phyloP scores from a whole-genome alignment of 2,888 invertebrate species.

The Notodonta ziczac region DNA sequence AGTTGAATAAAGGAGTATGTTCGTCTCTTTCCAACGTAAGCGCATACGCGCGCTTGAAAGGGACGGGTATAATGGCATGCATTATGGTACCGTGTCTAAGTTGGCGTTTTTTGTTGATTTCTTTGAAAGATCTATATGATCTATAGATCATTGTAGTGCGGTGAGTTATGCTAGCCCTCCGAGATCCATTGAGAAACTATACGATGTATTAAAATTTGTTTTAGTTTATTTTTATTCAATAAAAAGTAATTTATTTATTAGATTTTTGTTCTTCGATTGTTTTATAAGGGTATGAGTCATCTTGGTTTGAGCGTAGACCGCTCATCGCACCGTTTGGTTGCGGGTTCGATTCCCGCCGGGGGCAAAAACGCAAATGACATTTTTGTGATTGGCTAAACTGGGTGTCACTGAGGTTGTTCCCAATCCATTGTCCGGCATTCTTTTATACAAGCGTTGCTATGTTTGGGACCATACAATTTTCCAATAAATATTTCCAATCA shows the following conservation, averaged over 20 bases:
- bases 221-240: constrained; percentile 25
- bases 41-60: constrained; percentile 33
- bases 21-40: constrained; percentile 45
- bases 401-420: too few species aligned
- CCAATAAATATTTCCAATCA: too few species aligned
- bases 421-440: too few species aligned
- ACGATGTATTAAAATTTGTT: constrained; percentile 37
- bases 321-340: not conserved
- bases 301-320: too few species aligned
- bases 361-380: too few species aligned
- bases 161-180: constrained; percentile 72
- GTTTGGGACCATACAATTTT: too few species aligned
- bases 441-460: too few species aligned
- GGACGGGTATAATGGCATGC: constrained; percentile 75
- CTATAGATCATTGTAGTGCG: constrained; percentile 70
- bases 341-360: not conserved
- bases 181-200: constrained; percentile 59
- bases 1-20: constrained; percentile 50
- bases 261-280: not conserved
- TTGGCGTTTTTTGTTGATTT: constrained; percentile 77
- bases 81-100: constrained; percentile 66
- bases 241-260: constrained; percentile 1
- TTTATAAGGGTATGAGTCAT: not conserved
- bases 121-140: constrained; percentile 79
- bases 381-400: too few species aligned